phyloP scores from a whole-genome alignment of 2,888 invertebrate genomes.

The Margaritifera margaritifera region DNA sequence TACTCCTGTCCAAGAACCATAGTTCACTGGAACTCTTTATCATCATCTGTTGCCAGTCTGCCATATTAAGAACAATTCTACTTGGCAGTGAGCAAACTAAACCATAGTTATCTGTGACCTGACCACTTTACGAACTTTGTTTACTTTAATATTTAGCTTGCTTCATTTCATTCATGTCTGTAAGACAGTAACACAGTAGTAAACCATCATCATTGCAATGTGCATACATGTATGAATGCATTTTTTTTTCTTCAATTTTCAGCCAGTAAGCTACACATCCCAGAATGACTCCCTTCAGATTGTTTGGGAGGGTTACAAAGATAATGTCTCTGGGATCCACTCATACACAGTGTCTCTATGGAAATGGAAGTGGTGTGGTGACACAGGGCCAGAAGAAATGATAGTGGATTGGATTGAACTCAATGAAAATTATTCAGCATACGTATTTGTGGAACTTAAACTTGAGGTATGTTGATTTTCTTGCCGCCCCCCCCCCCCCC shows the following conservation, averaged over 20 bases:
- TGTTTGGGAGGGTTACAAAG: slow-evolving; percentile 34
- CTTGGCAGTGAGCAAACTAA: too few relatives aligned
- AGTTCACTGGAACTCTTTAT: too few relatives aligned
- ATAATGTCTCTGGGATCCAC: slow-evolving; percentile 31
- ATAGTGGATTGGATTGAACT: slow-evolving; percentile 23
- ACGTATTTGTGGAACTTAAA: slow-evolving; percentile 25
- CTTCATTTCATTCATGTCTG: too few relatives aligned
- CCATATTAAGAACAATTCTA: too few relatives aligned
- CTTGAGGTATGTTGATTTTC: slow-evolving; percentile 17
- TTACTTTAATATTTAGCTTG: too few relatives aligned
- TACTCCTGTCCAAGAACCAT: too few relatives aligned
- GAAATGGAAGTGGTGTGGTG: slow-evolving; percentile 19
- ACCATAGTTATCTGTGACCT: too few relatives aligned
- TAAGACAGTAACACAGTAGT: too few relatives aligned
- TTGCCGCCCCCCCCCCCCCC: not conserved
- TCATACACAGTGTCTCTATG: slow-evolving; percentile 27
- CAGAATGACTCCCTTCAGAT: slow-evolving; percentile 18
- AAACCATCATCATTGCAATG: too few relatives aligned
- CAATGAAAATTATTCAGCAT: slow-evolving; percentile 18
- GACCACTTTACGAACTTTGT: too few relatives aligned
- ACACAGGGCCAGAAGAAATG: not conserved
- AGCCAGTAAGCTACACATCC: slow-evolving; percentile 33
- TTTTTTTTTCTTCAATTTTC: slow-evolving; percentile 4
- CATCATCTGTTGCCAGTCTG: too few relatives aligned
- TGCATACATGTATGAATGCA: too few relatives aligned